phyloP scores from a whole-genome alignment of 2,797 vertebrate species.

The Sarcophilus harrisii region DNA sequence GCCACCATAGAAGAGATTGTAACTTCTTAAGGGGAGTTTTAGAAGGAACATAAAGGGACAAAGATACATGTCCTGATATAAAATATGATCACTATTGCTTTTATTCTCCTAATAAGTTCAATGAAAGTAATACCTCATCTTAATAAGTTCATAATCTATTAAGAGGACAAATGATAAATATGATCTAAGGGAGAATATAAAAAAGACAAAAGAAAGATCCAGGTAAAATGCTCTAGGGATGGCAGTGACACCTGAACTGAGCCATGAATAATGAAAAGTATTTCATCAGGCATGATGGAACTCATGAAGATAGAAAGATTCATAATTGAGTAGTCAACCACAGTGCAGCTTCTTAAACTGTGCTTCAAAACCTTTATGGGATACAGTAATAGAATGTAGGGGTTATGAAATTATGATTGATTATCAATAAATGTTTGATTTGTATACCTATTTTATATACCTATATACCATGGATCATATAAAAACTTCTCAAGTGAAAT shows the following conservation, averaged over 20 bases:
- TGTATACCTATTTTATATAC: too few species aligned
- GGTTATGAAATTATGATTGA: too few species aligned
- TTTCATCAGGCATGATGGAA: background rate
- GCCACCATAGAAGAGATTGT: background rate
- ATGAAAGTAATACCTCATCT: background rate
- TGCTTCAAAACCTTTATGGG: too few species aligned
- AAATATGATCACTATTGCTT: background rate
- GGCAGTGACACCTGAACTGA: background rate
- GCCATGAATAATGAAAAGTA: background rate
- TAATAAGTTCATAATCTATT: background rate
- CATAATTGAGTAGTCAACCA: background rate
- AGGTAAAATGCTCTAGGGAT: background rate
- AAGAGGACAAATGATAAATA: background rate
- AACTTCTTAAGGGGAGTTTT: background rate
- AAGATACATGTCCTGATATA: background rate
- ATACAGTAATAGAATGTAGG: too few species aligned
- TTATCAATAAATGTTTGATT: too few species aligned
- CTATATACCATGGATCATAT: too few species aligned
- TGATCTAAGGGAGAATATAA: background rate
- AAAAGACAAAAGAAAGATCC: background rate
- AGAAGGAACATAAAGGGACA: background rate
- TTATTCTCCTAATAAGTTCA: background rate
- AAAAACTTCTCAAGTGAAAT: too few species aligned
- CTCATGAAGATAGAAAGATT: background rate
- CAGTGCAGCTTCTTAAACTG: too few species aligned